phyloP scores from a whole-genome alignment of 2,888 invertebrate genomes.

The Incurvaria masculella region DNA sequence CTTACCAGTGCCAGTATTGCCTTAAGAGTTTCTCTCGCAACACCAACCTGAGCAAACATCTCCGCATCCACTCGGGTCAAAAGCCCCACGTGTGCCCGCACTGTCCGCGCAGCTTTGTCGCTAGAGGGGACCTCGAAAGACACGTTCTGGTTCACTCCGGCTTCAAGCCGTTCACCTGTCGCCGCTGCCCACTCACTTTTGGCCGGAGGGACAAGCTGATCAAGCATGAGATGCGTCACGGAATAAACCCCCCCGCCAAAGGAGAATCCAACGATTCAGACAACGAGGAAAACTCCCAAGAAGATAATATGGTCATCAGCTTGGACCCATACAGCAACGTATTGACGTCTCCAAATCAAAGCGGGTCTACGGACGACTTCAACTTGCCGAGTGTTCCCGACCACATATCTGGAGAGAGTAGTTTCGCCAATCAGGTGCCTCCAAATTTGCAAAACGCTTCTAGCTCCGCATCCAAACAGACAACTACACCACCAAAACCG shows the following conservation, averaged over 20 bases:
- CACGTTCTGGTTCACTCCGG: constrained; percentile 67
- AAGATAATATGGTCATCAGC: constrained; percentile 55
- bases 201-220: constrained; percentile 65
- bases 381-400: constrained; percentile 51
- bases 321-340: constrained; percentile 57
- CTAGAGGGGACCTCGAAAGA: constrained; percentile 62
- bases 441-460: constrained; percentile 29
- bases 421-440: constrained; percentile 35
- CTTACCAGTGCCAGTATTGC: constrained; percentile 70
- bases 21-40: constrained; percentile 73
- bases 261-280: constrained; percentile 26
- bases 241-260: constrained; percentile 29
- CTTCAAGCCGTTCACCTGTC: constrained; percentile 62
- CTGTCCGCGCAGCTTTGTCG: constrained; percentile 71
- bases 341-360: constrained; percentile 39
- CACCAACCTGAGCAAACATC: constrained; percentile 73
- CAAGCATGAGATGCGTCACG: constrained; percentile 64
- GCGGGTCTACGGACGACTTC: constrained; percentile 30
- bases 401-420: constrained; percentile 48
- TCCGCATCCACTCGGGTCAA: constrained; percentile 67
- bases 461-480: constrained; percentile 27
- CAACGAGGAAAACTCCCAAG: constrained; percentile 26
- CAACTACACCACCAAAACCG: constrained; percentile 31
- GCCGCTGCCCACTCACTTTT: constrained; percentile 64
- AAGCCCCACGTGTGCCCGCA: constrained; percentile 70